Base-by-base conservation (phyloP, 2,888 invertebrate species). In the Thera britannica region DNA sequence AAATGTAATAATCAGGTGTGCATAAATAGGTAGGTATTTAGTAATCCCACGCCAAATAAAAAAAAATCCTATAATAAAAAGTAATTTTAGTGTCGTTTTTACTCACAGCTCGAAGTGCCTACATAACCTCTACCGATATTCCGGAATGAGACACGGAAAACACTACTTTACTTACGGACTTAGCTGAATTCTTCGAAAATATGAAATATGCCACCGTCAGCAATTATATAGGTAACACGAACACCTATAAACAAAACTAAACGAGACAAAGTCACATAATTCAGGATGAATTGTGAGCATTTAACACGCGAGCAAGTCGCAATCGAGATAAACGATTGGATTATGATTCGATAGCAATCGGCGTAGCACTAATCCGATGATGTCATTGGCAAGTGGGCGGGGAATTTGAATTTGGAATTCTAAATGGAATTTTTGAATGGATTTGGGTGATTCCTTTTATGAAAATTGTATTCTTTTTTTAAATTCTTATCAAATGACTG, bases 221-320 rank as follows among this genome's bases (percentile, higher is more conserved):
- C 77, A 79, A 79, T 79, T 81, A 23, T 84, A 79, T 79, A 77
- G 74, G 23, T 23, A 76, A 85, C 88, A 88, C 86, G 87, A 86
- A 86, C 74, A 77, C 78, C 85, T 79, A 89, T 91, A 91, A 92
- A 90, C 87, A 88, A 86, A 86, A 84, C 82, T 79, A 83, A 90
- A 89, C 86, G 88, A 88, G 89, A 89, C 88, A 86, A 87, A 87
- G 82, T 84, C 86, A 78, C 83, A 90, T 90, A 88, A 88, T 82
- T 90, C 88, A 88, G 79, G 75, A 84, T 90, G 89, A 92, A 82
- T 89, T 86, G 89, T 91, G 85, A 80, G 83, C 82, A 82, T 87
- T 87, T 80, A 84, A 82, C 92, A 92, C 92, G 92, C 92, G 80
- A 91, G 74, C 81, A 74, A 79, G 77, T 81, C 79, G 81, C 83